Conservation (phyloP, 2,113 vertebrate species). For the Acrocephalus kingi region DNA sequence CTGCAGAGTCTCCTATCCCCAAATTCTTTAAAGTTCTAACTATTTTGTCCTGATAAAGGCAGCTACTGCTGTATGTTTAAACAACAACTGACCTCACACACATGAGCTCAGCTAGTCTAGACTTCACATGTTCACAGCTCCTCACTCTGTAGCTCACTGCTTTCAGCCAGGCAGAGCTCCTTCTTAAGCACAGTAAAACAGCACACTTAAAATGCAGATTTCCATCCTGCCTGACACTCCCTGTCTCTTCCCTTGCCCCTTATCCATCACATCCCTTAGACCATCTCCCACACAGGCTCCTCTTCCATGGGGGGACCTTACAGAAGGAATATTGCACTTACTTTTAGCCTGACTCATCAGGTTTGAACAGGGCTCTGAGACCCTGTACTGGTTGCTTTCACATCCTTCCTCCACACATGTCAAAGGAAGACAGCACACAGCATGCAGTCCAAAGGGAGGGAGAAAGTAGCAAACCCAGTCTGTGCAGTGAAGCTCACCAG, state of each 20-base stretch:
- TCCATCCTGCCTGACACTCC: not conserved
- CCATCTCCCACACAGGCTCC: not conserved
- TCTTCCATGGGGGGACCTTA: not conserved
- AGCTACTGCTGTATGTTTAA: accelerated
- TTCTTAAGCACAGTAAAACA: not conserved
- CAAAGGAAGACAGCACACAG: not conserved
- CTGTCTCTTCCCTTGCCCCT: not conserved
- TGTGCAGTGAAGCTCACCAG: not conserved
- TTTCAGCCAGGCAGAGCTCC: not conserved
- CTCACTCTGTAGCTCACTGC: not conserved
- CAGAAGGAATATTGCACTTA: not conserved
- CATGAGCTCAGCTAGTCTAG: not conserved
- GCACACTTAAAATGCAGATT: not conserved
- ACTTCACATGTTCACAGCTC: not conserved
- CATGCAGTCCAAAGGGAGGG: not conserved
- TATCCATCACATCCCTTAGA: not conserved
- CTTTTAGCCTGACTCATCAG: not conserved
- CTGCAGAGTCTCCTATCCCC: not conserved
- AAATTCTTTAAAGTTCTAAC: not conserved
- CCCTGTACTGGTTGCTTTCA: not conserved
- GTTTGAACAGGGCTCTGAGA: not conserved
- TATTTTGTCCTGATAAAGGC: not conserved
- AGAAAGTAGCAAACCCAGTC: not conserved
- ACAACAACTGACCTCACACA: not conserved
- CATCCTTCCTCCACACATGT: not conserved